phyloP scores from a whole-genome alignment of 1,140 invertebrate genomes.

The Papilio polyxenes region DNA sequence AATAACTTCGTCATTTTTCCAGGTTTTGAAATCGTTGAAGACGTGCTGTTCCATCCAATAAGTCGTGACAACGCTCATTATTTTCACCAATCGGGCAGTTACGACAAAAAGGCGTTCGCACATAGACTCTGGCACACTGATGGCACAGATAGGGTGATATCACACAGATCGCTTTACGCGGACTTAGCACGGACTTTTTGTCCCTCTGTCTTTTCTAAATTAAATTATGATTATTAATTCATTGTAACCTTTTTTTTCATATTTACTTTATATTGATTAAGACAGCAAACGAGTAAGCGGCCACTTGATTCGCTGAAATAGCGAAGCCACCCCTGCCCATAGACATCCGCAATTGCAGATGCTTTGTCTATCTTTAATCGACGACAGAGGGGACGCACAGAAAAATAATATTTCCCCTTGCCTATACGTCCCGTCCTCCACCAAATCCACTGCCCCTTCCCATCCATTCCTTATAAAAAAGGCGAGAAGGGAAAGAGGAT shows the following conservation, averaged over 20 bases:
- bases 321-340: too few relatives aligned
- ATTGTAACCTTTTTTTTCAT: background rate
- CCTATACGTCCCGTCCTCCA: too few relatives aligned
- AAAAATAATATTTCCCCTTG: too few relatives aligned
- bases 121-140: background rate
- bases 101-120: background rate
- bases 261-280: background rate
- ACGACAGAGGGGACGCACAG: too few relatives aligned
- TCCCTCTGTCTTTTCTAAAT: conserved; percentile 20
- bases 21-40: background rate
- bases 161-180: background rate
- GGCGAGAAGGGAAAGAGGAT: too few relatives aligned
- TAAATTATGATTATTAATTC: conserved; percentile 29
- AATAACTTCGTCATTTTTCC: background rate
- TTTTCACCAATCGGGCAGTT: background rate
- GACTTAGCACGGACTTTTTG: conserved; percentile 1
- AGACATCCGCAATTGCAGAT: too few relatives aligned
- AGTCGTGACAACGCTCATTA: background rate
- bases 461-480: too few relatives aligned
- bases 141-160: background rate
- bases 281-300: too few relatives aligned
- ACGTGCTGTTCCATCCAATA: background rate
- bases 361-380: too few relatives aligned
- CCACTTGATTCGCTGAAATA: background rate
- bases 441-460: too few relatives aligned